Base-by-base conservation (phyloP, 2,888 invertebrate genomes). In the Hemithea aestivaria region DNA sequence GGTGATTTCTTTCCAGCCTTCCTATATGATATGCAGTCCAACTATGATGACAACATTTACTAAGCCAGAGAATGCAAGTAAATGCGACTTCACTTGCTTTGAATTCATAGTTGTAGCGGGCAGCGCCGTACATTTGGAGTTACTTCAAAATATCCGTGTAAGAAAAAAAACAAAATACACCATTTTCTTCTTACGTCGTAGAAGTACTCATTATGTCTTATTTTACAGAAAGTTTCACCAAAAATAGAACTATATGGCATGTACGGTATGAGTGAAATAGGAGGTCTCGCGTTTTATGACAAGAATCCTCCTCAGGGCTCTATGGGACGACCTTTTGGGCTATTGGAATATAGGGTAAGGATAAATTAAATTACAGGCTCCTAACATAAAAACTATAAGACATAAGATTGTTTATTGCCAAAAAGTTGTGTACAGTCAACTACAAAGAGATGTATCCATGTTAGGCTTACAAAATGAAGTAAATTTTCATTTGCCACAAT, bases 241-340 rank as follows among this genome's bases (percentile, higher is more conserved):
- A 42, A 58, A 2, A 56, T 68, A 0, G 38, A 60, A 3, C 55
- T 73, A 0, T 48, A 46, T 7, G 35, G 47, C 1, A 27, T 43
- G 1, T 81, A 73, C 21, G 81, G 79, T 1, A 53, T 71, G 51
- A 77, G 68, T 11, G 81, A 82, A 47, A 8, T 70, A 2, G 52
- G 61, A 4, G 67, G 72, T 0, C 0, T 61, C 0, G 56, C 33
- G 0, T 54, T 69, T 1, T 40, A 43, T 2, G 47, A 45, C 7
- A 50, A 61, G 1, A 43, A 33, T 4, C 16, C 43, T 9, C 12
- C 40, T 0, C 35, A 40, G 0, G 56, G 62, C 0, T 62, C 68
- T 0, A 32, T 49, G 8, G 76, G 77, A 0, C 58, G 51, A 37
- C 60, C 65, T 1, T 7, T 60, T 1, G 58, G 63, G 0, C 47